These are phyloP conservation scores for Diabrotica virgifera DNA, from an alignment of 1,140 invertebrate species.

Conservation along the genomic window DNA sequence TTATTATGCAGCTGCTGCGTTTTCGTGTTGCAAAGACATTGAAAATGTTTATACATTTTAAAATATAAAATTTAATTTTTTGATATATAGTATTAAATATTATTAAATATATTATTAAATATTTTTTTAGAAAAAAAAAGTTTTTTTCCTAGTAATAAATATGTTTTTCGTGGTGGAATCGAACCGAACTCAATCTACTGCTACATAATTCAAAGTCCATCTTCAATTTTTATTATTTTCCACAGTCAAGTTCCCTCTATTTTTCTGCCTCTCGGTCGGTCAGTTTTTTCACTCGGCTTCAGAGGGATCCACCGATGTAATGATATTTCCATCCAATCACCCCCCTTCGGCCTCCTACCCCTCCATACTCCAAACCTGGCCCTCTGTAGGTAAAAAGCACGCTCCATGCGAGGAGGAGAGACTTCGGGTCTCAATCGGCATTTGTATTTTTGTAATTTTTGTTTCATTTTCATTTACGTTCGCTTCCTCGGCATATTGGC, in stretches of 20 bases:
- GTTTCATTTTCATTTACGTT: constrained; percentile 11
- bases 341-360: constrained; percentile 3
- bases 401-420: constrained; percentile 6
- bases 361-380: neutral
- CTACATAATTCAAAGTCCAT: constrained; percentile 48
- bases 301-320: constrained; percentile 44
- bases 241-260: constrained; percentile 49
- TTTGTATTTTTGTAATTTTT: constrained; percentile 20
- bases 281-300: constrained; percentile 43
- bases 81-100: too few species aligned
- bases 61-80: too few species aligned
- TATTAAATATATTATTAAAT: too few species aligned
- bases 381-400: constrained; percentile 15
- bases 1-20: too few species aligned
- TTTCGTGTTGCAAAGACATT: too few species aligned
- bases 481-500: constrained; percentile 7
- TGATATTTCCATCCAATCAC: constrained; percentile 48
- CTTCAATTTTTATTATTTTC: constrained; percentile 50
- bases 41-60: too few species aligned
- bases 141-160: neutral
- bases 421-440: constrained; percentile 15
- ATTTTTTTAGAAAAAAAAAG: too few species aligned
- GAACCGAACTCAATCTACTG: constrained; percentile 31
- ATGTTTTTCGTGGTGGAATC: constrained; percentile 14
- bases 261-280: constrained; percentile 47